Evolutionary conservation across 35 echinoderm and acorn worm species (phyloP).

Genomic region (Apostichopus californicus): DNA sequence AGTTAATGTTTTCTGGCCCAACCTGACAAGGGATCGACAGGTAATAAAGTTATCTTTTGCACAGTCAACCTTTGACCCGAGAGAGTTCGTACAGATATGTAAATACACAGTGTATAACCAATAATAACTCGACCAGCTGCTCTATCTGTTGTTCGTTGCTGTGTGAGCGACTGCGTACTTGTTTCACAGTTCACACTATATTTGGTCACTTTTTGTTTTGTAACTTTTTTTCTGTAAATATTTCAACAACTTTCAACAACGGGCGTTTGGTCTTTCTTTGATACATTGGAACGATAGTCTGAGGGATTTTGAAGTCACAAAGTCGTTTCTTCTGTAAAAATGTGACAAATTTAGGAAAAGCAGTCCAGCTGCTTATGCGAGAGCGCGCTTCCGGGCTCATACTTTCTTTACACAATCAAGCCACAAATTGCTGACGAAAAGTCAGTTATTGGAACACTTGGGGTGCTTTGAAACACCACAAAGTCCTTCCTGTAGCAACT

Average conservation of each 20-base stretch:
- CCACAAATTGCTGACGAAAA: slow-evolving; percentile 37
- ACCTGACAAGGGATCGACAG: not conserved
- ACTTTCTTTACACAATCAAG: slow-evolving; percentile 17
- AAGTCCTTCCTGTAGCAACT: slow-evolving; percentile 15
- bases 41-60: not conserved
- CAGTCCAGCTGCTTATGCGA: slow-evolving; percentile 45
- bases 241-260: not conserved
- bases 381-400: slow-evolving; percentile 24
- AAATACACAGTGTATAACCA: slow-evolving; percentile 23
- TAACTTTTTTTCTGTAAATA: slow-evolving; percentile 17
- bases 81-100: not conserved
- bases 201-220: slow-evolving; percentile 13
- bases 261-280: not conserved
- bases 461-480: slow-evolving; percentile 4
- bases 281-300: not conserved
- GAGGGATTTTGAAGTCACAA: not conserved
- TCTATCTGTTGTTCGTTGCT: slow-evolving; percentile 18
- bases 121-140: slow-evolving; percentile 1
- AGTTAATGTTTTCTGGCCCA: not conserved
- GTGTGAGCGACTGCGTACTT: slow-evolving; percentile 3
- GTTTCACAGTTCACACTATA: slow-evolving; percentile 6
- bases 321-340: slow-evolving; percentile 3
- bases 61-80: not conserved
- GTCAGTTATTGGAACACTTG: slow-evolving; percentile 41
- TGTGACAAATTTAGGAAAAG: slow-evolving; percentile 31